Base-by-base conservation (phyloP, 2,888 invertebrate genomes). In the Macrosiphum euphorbiae region DNA sequence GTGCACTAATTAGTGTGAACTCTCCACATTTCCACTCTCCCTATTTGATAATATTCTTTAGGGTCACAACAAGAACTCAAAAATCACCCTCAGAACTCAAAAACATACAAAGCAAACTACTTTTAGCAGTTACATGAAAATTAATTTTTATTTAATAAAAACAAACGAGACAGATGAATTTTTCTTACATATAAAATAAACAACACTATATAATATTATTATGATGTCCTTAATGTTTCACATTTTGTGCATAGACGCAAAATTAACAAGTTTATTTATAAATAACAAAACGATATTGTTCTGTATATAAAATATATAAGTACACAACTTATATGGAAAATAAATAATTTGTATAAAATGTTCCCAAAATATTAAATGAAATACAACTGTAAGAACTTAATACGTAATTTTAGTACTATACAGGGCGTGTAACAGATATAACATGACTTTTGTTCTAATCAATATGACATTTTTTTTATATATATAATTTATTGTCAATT, bases 1-100 rank as follows among this genome's bases (percentile, higher is more conserved):
- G 89, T 61, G 85, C 47, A 28, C 90, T 94, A 94, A 94, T 94
- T 94, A 94, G 44, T 41, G 52, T n/a, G 28, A 50, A 90, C 91
- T 50, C 50, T 28, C 85, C 24, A 67, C 84, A 16, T 35, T 78
- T 78, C 3, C 16, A 41, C 52, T 55, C 61, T 87, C 47, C 88
- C 88, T 7, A 28, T 44, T n/a, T n/a, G 13, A 28, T 55, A 26
- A 50, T 88, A 92, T 87, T 87, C 47, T 88, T 55, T 35, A 41
- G 55, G 91, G 55, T 91, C 84, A 91, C 55, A 55, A n/a, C 0
- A 35, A 55, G 44, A 47, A 58, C 55, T 91, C 35, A 44, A 84
- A 91, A 91, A 52, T 52, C n/a, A 55, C 44, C 55, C 85, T 55
- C 52, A 41, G 50, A 41, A 91, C 52, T 41, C 16, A 50, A 50